Percentiles rank a stretch among this genome's conserved stretches.
phyloP scores from a whole-genome alignment of 2,113 vertebrate species.

The Propithecus coquereli region DNA sequence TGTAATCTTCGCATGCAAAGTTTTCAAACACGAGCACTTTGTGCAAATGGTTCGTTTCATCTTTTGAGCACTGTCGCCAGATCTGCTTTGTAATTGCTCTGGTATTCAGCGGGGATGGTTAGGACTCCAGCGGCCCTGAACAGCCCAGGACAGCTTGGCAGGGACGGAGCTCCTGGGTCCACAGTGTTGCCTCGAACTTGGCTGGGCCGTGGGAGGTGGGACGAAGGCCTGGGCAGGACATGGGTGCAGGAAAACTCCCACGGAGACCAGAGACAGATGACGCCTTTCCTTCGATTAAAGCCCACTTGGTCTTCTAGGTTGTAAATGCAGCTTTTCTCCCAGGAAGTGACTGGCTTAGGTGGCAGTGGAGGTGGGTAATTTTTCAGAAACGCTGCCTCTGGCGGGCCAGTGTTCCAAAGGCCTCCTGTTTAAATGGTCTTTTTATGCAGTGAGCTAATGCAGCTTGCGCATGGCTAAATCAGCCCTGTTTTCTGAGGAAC shows the following conservation, averaged over 20 bases:
- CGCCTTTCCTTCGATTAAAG: slow-evolving; percentile 77
- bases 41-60: slow-evolving; percentile 70
- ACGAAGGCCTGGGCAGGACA: neutral
- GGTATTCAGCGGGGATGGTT: neutral
- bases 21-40: slow-evolving; percentile 70
- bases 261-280: slow-evolving; percentile 71
- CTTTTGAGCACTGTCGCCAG: slow-evolving; percentile 38
- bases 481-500: slow-evolving; percentile 87
- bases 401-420: slow-evolving; percentile 81
- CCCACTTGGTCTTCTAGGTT: slow-evolving; percentile 76
- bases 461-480: slow-evolving; percentile 90
- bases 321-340: slow-evolving; percentile 81
- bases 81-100: slow-evolving; percentile 38
- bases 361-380: slow-evolving; percentile 82
- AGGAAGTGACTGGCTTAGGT: slow-evolving; percentile 82
- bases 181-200: rapidly evolving
- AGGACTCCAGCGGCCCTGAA: neutral
- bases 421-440: slow-evolving; percentile 85
- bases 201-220: neutral
- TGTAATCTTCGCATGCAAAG: slow-evolving; percentile 76
- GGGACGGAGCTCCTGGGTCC: neutral
- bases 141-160: neutral
- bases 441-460: slow-evolving; percentile 90
- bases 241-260: neutral
- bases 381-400: slow-evolving; percentile 80